Base-by-base conservation (phyloP, 2,888 invertebrate species). In the Orchesella flavescens region DNA sequence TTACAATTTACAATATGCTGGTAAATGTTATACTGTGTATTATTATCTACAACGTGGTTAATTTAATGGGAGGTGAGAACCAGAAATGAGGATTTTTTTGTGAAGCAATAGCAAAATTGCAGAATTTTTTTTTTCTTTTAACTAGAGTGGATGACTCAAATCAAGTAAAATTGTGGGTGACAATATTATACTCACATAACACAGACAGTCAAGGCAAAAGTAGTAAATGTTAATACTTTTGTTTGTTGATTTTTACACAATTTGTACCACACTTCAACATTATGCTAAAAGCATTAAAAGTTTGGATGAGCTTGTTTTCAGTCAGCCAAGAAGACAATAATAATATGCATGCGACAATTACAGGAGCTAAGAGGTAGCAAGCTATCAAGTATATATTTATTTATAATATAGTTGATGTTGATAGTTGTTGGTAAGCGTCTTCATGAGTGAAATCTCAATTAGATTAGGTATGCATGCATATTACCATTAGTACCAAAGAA, bases 381-480 rank as follows among this genome's bases (percentile, higher is more conserved):
- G 34, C 3, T 7, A 34, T 34, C 7, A 34, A 34, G 34, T 7
- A 34, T 34, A 34, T 34, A 34, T 34, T 34, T n/a, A n/a, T 34
- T 34, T 7, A 34, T 34, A 34, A 4, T 34, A 34, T n/a, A n/a
- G n/a, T n/a, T n/a, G n/a, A n/a, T n/a, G n/a, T n/a, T n/a, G n/a
- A n/a, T n/a, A n/a, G n/a, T n/a, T n/a, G n/a, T n/a, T n/a, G n/a
- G 3, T 34, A n/a, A 17, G 65, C 17, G 12, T 19, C 17, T 13
- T 55, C 76, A 55, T 77, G 76, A 77, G 68, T 68, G 34, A 34
- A 34, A 34, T 68, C 57, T 59, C 76, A 77, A 77, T 77, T 66
- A 68, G 68, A 77, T 68, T 77, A 68, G 75, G 49, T 75, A 75
- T 66, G 53, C 76, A 10, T 15, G 17, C 23, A 61, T 46, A 53